These are phyloP conservation scores for Folsomia candida DNA, from an alignment of 2,888 invertebrate species.

Conservation along the genomic window DNA sequence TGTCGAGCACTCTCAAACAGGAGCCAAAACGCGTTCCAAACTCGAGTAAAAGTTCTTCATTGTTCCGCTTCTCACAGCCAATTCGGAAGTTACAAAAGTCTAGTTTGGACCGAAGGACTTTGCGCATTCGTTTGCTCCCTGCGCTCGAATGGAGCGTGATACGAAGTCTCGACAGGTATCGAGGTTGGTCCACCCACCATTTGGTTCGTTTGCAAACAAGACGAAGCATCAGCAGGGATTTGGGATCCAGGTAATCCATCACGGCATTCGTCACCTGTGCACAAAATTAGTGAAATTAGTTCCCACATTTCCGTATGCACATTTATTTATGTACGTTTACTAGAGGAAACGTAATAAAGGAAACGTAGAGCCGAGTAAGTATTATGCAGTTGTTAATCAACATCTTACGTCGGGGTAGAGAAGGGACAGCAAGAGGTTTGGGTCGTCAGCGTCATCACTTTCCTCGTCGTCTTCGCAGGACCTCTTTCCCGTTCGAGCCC, in stretches of 20 bases:
- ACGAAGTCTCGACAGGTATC: conserved; percentile 20
- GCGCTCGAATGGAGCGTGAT: conserved; percentile 28
- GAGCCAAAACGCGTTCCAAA: conserved; percentile 24
- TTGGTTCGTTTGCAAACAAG: conserved; percentile 28
- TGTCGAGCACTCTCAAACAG: conserved; percentile 21
- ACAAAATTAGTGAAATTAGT: too few species aligned
- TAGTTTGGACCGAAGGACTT: conserved; percentile 30
- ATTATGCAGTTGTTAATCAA: too few species aligned
- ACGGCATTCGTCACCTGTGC: conserved; percentile 29
- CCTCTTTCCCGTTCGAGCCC: conserved; percentile 28
- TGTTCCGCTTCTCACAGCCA: conserved; percentile 9
- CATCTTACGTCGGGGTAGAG: conserved; percentile 33
- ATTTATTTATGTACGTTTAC: too few species aligned
- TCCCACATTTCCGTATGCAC: too few species aligned
- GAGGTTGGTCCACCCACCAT: conserved; percentile 32
- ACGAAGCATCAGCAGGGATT: conserved; percentile 25
- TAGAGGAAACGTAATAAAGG: too few species aligned
- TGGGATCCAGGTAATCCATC: conserved; percentile 25
- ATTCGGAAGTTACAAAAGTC: conserved; percentile 27
- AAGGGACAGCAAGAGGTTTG: conserved; percentile 26
- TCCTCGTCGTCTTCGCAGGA: conserved; percentile 21
- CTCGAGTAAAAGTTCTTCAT: conserved; percentile 9
- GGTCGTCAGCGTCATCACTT: conserved; percentile 11
- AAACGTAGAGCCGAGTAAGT: too few species aligned
- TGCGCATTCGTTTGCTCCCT: conserved; percentile 32